Evolutionary conservation across 2,888 invertebrate genomes (phyloP), one percentile per base, ranked within the genome.

Genomic region (Phasia obesa): DNA sequence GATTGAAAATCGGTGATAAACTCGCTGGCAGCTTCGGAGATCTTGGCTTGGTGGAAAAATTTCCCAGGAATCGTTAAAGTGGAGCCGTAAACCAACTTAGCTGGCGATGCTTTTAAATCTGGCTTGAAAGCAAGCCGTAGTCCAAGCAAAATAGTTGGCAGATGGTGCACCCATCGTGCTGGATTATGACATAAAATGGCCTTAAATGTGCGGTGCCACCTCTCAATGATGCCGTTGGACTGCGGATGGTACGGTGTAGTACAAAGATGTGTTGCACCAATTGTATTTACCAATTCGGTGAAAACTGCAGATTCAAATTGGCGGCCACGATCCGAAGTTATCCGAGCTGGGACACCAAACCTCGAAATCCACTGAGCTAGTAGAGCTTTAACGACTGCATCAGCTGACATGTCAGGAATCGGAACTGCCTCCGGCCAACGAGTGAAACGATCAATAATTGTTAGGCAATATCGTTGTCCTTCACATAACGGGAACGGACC

Each of bases 51-150:
- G 6, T 23, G n/a, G 25, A 76, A 69, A 47, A 76, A 76, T 67
- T 76, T 60, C 2, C 51, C 69, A 13, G 76, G 76, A 23, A 76
- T 47, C 21, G 21, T 60, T 51, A 67, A 55, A 2, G 67, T 75
- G 2, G 75, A 31, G 17, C 75, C 75, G 35, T 67, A 75, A 4
- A 55, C 55, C 4, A 75, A 27, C 44, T 53, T 53, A 25, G 74
- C 74, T 15, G 74, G 64, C 21, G 64, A 75, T 11, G 74, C 64
- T 13, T 65, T 60, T n/a, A 64, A 42, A 47, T 75, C 57, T 13
- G 44, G 55, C 31, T 75, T 75, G 27, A 55, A 53, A 11, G 31
- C 44, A 21, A 75, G 55, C 31, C 31, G 31, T 31, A 31, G 31
- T 31, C 31, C 31, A 31, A 31, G 31, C 31, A 31, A 31, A 31